Evolutionary conservation across 2,888 invertebrate species (phyloP), one percentile per base, ranked within the genome.

Genomic region (Diachrysia chrysitis): DNA sequence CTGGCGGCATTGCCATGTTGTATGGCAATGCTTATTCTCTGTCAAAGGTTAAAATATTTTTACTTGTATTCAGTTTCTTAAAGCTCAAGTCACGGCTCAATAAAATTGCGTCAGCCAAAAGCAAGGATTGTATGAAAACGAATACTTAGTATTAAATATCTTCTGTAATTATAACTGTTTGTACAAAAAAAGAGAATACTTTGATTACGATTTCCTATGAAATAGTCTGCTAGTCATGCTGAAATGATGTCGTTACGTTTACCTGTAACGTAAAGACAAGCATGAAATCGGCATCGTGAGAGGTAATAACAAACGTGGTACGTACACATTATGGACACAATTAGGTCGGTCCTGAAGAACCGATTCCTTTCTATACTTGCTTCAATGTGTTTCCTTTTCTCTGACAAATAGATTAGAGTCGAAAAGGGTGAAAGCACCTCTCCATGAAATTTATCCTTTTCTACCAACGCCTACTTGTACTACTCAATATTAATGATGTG

Each of bases 401-500:
- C 83, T 90, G 90, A 92, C 90, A 93, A 92, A 93, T 93, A 92
- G 91, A 86, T 88, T 84, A 79, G 81, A 89, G 84, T 90, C 88
- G 88, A 91, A 95, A 95, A 94, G 95, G 94, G 94, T 95, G 89
- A 92, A 92, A 92, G 93, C 89, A 89, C 85, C 87, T 90, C 90
- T 89, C 87, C 89, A 88, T 90, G 92, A 91, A 92, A 93, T 89
- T 82, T 91, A 92, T 93, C 92, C 91, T 90, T 90, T 91, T 88
- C 87, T 81, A 71, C 81, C 87, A 81, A 92, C 94, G 94, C 93
- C 93, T 90, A 89, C 94, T 87, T 87, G 90, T 88, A 89, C 89
- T 88, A 86, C 92, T 93, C 92, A 90, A 93, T 95, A 95, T 95
- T 95, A 95, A 95, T 95, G 94, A 95, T 93, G 92, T 91, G 93